Evolutionary conservation across 2,113 vertebrate species (phyloP), one percentile per base, ranked within the genome.

Genomic region (Accipiter cooperii): DNA sequence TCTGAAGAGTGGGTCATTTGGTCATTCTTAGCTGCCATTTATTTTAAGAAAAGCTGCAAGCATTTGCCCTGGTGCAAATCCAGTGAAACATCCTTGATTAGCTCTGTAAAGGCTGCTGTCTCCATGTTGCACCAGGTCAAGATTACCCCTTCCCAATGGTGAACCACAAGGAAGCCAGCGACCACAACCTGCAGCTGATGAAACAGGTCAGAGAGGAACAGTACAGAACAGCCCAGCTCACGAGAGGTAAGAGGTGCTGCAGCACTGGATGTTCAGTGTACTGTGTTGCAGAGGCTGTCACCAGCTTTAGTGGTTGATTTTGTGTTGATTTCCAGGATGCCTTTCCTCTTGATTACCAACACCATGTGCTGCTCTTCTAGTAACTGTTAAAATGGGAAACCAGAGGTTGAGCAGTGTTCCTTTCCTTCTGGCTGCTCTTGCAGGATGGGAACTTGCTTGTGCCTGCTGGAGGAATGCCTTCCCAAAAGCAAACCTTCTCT

Each of bases 111-210:
- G 25, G 25, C 19, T 14, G 6, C 44, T 83, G n/a, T 84, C 49
- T 77, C 63, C 16, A 1, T 21, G 2, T 94, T 66, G 18, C 22
- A 9, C 75, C 88, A 97, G 97, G 97, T 57, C 94, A 60, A 26
- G 96, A 97, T 68, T 97, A 97, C 40, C 97, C 97, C 68, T 92
- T 96, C 71, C 97, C 97, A 1, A 97, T 97, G 96, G 96, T 97
- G 78, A 86, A 97, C 87, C 97, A 97, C 88, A 91, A 89, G 65
- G 94, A 96, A 79, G 97, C 81, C 83, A 98, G 97, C 10, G 87
- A 95, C 18, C 96, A 64, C 81, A 97, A 97, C 90, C 89, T 97
- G 58, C 75, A 80, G 83, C 64, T 97, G 69, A 97, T 97, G 97
- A 93, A 77, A 28, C 90, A 42, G 54, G 93, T 97, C 40, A 78